A percentile compares a stretch with the other conserved stretches of the same genome.
These are phyloP conservation scores for Ctenopoma kingsleyae DNA, from an alignment of 2,797 vertebrate genomes.

Conservation along the genomic window DNA sequence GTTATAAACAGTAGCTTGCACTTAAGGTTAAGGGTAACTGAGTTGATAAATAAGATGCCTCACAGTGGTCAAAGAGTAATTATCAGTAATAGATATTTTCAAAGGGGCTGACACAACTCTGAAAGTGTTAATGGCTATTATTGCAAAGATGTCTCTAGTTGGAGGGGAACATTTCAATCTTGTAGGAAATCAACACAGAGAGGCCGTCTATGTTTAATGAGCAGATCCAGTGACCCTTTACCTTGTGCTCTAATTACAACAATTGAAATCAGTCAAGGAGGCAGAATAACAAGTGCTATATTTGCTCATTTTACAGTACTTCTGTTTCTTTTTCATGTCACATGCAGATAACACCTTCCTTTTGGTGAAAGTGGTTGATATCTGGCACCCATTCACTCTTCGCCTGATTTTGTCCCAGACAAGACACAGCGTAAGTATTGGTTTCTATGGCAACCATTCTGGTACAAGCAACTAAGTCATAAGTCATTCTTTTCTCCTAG, in stretches of 20 bases:
- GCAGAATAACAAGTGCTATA: constrained; percentile 26
- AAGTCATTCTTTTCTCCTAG: constrained; percentile 15
- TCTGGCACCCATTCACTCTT: constrained; percentile 41
- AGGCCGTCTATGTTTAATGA: constrained; percentile 32
- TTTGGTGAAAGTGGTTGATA: constrained; percentile 35
- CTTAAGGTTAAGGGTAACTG: constrained; percentile 20
- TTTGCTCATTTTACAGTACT: constrained; percentile 2
- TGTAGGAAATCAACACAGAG: constrained; percentile 39
- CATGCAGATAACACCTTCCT: constrained; percentile 21
- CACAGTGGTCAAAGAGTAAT: constrained; percentile 16
- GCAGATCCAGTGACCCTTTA: constrained; percentile 33
- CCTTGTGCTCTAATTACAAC: constrained; percentile 40
- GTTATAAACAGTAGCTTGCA: constrained; percentile 13
- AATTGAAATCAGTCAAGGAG: constrained; percentile 39
- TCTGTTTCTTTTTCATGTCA: constrained; percentile 2
- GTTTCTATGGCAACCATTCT: constrained; percentile 60
- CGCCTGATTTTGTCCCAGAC: constrained; percentile 53
- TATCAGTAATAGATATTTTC: constrained; percentile 24
- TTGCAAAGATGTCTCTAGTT: constrained; percentile 43
- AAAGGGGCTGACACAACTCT: constrained; percentile 5
- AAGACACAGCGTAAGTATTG: constrained; percentile 27
- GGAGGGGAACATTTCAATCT: constrained; percentile 42
- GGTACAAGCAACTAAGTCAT: constrained; percentile 31
- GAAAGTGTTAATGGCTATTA: constrained; percentile 24
- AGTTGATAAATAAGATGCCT: constrained; percentile 30